phyloP scores from a whole-genome alignment of 2,888 invertebrate species.

The Nemotelus pantherinus region DNA sequence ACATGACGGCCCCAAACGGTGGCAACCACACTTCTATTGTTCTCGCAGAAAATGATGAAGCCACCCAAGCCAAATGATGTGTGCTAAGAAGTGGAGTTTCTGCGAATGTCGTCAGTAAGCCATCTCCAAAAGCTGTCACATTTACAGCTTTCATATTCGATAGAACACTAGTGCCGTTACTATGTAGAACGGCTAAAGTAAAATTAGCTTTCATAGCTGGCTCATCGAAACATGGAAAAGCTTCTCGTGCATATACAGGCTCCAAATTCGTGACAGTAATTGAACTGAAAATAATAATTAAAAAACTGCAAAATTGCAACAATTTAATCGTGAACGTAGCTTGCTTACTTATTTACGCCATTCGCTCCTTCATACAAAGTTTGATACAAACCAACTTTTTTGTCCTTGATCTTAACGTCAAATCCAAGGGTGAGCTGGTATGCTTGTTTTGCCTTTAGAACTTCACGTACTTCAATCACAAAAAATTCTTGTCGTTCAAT shows the following conservation, averaged over 20 bases:
- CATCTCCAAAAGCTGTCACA: not conserved
- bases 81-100: not conserved
- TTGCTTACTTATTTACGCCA: too few species aligned
- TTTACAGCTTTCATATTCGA: not conserved
- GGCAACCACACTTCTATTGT: not conserved
- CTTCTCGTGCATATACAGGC: not conserved
- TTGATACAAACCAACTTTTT: not conserved
- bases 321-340: too few species aligned
- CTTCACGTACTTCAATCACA: not conserved
- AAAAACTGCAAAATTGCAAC: too few species aligned
- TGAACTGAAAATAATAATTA: not conserved
- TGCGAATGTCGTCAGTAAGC: not conserved
- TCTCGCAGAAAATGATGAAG: not conserved
- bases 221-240: slow-evolving; percentile 14
- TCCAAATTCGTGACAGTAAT: not conserved
- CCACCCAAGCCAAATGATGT: not conserved
- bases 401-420: not conserved
- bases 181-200: not conserved
- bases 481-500: not conserved
- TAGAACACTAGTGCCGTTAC: not conserved
- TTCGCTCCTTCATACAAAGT: too few species aligned
- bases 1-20: not conserved
- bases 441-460: not conserved
- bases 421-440: not conserved
- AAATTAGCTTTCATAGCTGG: not conserved